Base-by-base conservation (phyloP, 2,113 vertebrate species). In the Brachypodius melanocephalos region DNA sequence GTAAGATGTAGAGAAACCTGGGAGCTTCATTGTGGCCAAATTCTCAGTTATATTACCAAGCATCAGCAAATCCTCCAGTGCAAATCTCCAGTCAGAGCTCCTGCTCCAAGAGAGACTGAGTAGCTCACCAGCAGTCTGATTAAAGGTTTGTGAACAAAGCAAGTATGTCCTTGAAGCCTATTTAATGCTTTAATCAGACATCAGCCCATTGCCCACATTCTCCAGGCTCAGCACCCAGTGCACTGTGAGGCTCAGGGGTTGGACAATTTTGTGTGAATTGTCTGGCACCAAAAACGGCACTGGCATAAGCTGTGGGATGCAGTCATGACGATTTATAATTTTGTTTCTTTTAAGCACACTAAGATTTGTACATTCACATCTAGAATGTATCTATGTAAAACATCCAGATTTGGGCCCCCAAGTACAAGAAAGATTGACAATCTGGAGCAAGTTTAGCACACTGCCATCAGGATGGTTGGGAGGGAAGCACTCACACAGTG, bases 311-410 rank as follows among this genome's bases (percentile, higher is more conserved):
- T 69, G 34, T 55, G 48, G 38, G 83, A 67, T 75, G 57, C 48
- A n/a, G 38, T 13, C 11, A 55, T 5, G 17, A 29, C 0, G 0
- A 3, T 16, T 18, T 49, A 86, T 63, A 16, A 5, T 11, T 67
- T 32, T 21, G 18, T 19, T n/a, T 71, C 17, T 89, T 46, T 52
- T 49, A 94, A 79, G 46, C 20, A 52, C 26, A 31, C 3, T 15
- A 62, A 72, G 12, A 81, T 51, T 46, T 63, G 43, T 16, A 66
- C 31, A 12, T 46, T 81, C 45, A 25, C 13, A 31, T 38, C 26
- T 77, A 49, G 40, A 76, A 80, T 34, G n/a, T 40, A 49, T 17
- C 9, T n/a, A 28, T 15, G 17, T 38, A 61, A 26, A 71, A 48
- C 12, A 75, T 11, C 14, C 45, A 84, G 73, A 48, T 36, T 54